Base-by-base conservation (phyloP, 2,888 invertebrate species). In the Drosophila fungiperda region DNA sequence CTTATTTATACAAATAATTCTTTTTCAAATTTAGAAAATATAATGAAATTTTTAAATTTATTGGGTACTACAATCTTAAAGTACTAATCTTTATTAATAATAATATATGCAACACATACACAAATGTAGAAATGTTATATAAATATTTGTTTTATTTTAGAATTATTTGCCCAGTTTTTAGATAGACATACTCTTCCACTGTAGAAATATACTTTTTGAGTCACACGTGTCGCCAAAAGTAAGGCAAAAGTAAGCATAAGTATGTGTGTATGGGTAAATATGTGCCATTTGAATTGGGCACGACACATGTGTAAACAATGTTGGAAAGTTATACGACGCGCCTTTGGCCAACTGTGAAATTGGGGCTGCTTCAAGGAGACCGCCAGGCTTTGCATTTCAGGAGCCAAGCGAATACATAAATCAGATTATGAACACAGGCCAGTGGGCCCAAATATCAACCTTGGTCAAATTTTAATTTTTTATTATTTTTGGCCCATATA, bases 221-320 rank as follows among this genome's bases (percentile, higher is more conserved):
- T 36, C 15, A 6, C 6, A 5, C 35, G 12, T 36, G 15, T 15
- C 6, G 1, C 0, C 36, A 15, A 15, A 36, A 36, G 15, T 1
- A 12, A 3, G 20, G 20, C 12, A 12, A 45, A 15, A 23, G 15
- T 15, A 23, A 20, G 20, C 42, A 20, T 23, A 12, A 12, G 20
- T 38, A 9, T 40, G 2, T 29, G 0, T 29, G 29, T 29, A 29
- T 29, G 29, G 26, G 26, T 26, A 26, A 26, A 26, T 26, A 26
- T 26, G 8, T 63, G 63, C 40, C 63, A 40, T 40, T 57, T 36
- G 15, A 65, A 65, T 52, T 52, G 68, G 57, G 53, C 54, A 26
- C n/a, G 59, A 57, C 67, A 72, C 72, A 61, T 72, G 60, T 72
- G 67, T 72, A 61, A 73, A 72, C 60, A 73, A 57, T 50, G 42